Percentiles rank a stretch among this genome's conserved stretches.
These are phyloP conservation scores for Lepus europaeus DNA, from an alignment of 2,113 vertebrate genomes.

Conservation along the genomic window DNA sequence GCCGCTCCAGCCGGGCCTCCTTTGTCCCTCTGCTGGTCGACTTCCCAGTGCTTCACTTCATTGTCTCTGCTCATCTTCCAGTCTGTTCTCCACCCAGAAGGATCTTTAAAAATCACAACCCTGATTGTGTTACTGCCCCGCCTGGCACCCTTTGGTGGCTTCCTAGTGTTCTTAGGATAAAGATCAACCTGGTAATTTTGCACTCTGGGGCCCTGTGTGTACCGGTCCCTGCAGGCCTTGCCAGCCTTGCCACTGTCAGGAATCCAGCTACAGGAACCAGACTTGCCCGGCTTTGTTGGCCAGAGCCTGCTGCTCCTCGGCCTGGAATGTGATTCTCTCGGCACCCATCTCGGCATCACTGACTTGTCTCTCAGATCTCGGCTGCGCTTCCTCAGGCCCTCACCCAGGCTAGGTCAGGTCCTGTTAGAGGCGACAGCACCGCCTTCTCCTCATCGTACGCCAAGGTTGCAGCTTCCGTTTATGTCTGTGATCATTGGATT, in stretches of 20 bases:
- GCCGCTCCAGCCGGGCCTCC: not conserved
- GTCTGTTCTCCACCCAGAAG: not conserved
- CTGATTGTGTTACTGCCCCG: not conserved
- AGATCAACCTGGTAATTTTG: not conserved
- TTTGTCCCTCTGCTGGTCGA: not conserved
- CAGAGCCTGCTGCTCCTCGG: not conserved
- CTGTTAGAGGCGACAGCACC: not conserved
- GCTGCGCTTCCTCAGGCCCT: not conserved
- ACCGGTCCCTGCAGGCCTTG: not conserved
- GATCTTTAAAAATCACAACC: constrained; percentile 22
- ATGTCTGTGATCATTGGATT: not conserved
- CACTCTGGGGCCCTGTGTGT: not conserved
- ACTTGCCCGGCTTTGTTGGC: not conserved
- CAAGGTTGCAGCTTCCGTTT: not conserved
- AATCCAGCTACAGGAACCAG: not conserved
- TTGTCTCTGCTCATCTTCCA: not conserved
- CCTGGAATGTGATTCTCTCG: not conserved
- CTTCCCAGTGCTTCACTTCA: not conserved
- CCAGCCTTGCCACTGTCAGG: not conserved
- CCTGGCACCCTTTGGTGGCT: not conserved
- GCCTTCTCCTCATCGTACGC: not conserved
- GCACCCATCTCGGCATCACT: not conserved
- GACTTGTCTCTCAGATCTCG: not conserved
- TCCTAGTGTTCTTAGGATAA: not conserved
- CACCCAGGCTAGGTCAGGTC: not conserved